These are phyloP conservation scores for Pocillopora grandis DNA, from an alignment of 92 coral and sea anemone species.

Conservation along the genomic window DNA sequence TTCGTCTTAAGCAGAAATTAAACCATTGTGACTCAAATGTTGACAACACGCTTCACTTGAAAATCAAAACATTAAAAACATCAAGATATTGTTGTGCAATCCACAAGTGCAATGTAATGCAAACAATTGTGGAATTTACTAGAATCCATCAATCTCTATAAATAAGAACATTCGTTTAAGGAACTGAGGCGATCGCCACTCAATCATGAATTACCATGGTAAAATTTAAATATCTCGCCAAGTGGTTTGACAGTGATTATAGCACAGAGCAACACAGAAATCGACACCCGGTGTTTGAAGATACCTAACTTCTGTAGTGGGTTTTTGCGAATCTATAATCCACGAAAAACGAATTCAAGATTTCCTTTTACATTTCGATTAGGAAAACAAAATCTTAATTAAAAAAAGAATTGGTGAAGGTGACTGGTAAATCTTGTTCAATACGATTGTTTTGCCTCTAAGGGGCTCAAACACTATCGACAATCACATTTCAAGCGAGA, in stretches of 20 bases:
- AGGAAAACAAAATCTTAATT: too few relatives aligned
- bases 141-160: neutral
- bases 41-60: neutral
- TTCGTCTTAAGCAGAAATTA: neutral
- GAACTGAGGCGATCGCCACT: neutral
- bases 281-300: too few relatives aligned
- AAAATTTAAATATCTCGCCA: too few relatives aligned
- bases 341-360: too few relatives aligned
- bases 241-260: too few relatives aligned
- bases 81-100: constrained; percentile 12
- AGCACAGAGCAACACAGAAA: too few relatives aligned
- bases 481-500: neutral
- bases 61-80: neutral
- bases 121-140: constrained; percentile 7
- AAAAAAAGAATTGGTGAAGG: neutral
- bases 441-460: neutral
- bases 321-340: too few relatives aligned
- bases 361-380: too few relatives aligned
- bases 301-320: too few relatives aligned
- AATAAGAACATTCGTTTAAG: neutral
- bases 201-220: too few relatives aligned
- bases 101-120: constrained; percentile 25
- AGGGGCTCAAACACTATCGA: neutral
- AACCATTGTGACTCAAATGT: neutral
- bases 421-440: constrained; percentile 5